These are phyloP conservation scores for Microtus oregoni DNA, from an alignment of 2,113 vertebrate species.

Conservation along the genomic window DNA sequence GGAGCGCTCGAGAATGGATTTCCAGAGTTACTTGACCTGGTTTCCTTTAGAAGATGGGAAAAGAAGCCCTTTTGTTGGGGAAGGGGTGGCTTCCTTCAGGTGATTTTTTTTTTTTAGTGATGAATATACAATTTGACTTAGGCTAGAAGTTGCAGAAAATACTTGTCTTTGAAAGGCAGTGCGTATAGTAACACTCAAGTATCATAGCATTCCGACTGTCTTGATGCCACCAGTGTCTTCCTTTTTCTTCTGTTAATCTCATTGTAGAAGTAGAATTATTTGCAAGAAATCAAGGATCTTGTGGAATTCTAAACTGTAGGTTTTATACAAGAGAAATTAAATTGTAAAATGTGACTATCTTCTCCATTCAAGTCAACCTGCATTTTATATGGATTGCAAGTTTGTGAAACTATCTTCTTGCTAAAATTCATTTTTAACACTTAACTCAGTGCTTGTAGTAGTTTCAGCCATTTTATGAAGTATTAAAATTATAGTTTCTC, in stretches of 20 bases:
- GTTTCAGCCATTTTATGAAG: neutral
- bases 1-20: neutral
- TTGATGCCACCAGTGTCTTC: neutral
- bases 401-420: neutral
- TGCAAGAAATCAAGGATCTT: neutral
- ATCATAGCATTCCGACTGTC: neutral
- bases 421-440: neutral
- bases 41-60: neutral
- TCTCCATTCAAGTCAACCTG: neutral
- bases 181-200: neutral
- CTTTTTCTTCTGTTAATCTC: neutral
- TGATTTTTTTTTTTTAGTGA: neutral
- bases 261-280: neutral
- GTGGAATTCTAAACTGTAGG: neutral
- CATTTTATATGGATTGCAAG: neutral
- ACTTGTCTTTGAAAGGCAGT: no score
- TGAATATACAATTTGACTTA: neutral
- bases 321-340: neutral
- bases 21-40: neutral
- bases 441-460: neutral
- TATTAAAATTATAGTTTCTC: neutral
- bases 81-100: no score
- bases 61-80: neutral
- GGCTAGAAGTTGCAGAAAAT: neutral
- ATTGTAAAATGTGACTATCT: neutral